Evolutionary conservation across 2,888 invertebrate genomes (phyloP), one percentile per base, ranked within the genome.

Genomic region (Agonopterix arenella): DNA sequence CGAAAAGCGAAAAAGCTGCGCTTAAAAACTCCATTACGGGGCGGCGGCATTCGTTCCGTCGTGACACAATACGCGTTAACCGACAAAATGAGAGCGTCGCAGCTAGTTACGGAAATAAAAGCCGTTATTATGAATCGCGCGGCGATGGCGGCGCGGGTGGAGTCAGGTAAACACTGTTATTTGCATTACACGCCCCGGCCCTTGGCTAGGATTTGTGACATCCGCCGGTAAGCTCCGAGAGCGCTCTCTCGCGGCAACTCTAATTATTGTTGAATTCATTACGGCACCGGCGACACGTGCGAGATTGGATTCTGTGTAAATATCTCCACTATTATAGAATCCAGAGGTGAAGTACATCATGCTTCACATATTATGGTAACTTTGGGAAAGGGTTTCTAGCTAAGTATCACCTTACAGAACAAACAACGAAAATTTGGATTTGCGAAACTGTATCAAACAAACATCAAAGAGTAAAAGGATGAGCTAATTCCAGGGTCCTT

Each of bases 51-150:
- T 83, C 77, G 74, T 81, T 82, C 76, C 61, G 68, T 72, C 61
- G 74, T 77, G 78, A 73, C 78, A 84, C 80, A 85, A 84, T 85
- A 76, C 77, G 76, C 77, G 76, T 79, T 84, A 83, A 80, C 79
- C 78, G 74, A 78, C 79, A 76, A 82, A 85, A 84, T 79, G 76
- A 80, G 80, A 80, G 77, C 76, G 73, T 78, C 73, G 78, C 66
- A 78, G 80, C 81, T 80, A 84, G 80, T 85, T 84, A 82, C 75
- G 78, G 79, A 74, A 80, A 84, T 84, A 85, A 84, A 81, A 81
- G 80, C 69, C 66, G 77, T 80, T 81, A 81, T 80, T 81, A 84
- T 82, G 78, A 81, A 77, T 79, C 70, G 76, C 49, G 55, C 52
- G 53, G 56, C 56, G 50, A 59, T 51, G 52, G 48, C 50, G 47